A percentile compares a stretch with the other conserved stretches of the same genome.
Conservation (phyloP, 2,113 vertebrate genomes). For the Myanophis thanlyinensis region DNA sequence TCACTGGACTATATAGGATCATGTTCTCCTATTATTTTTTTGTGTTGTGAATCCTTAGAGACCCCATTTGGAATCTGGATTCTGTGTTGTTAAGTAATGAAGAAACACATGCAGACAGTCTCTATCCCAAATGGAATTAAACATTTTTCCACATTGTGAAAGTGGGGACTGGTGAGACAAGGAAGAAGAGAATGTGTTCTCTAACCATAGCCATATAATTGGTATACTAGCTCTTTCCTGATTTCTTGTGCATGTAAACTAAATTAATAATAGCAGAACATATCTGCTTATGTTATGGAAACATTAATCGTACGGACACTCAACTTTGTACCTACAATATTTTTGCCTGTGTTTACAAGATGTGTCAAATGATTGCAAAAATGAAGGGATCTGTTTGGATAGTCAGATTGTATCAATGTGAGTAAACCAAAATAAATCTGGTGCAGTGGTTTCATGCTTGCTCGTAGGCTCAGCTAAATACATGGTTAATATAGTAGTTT, state of each 20-base stretch:
- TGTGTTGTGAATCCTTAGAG: not conserved
- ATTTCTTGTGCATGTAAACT: not conserved
- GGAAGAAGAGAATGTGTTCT: not conserved
- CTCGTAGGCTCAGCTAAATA: not conserved
- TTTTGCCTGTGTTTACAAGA: not conserved
- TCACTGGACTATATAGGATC: not conserved
- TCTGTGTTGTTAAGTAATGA: not conserved
- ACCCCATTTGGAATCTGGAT: not conserved
- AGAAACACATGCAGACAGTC: accelerated
- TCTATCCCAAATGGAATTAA: not conserved
- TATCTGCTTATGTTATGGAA: not conserved
- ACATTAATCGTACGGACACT: not conserved
- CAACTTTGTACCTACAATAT: not conserved
- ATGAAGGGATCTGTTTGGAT: not conserved
- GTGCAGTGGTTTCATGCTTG: not conserved
- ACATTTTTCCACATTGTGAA: not conserved
- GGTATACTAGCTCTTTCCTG: not conserved
- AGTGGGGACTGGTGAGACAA: not conserved
- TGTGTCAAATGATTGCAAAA: not conserved
- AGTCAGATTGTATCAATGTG: not conserved
- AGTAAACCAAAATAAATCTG: not conserved
- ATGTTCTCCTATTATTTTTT: conserved; percentile 1
- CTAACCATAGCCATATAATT: not conserved
- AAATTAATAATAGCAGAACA: not conserved
- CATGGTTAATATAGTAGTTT: not conserved